These are phyloP conservation scores for Auanema freiburgensis DNA, from an alignment of 2,888 invertebrate genomes.

Conservation along the genomic window DNA sequence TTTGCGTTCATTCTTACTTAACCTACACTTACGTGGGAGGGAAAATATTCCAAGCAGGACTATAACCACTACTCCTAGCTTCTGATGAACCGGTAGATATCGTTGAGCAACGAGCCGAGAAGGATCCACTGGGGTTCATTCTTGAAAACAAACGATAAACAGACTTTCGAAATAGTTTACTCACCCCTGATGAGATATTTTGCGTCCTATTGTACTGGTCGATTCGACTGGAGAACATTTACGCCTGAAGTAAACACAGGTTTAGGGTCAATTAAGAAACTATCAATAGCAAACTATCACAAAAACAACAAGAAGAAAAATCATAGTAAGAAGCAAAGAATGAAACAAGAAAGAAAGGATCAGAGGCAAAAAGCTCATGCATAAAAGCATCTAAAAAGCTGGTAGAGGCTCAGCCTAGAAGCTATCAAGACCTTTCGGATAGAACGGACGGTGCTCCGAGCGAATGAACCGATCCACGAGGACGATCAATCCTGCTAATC, in stretches of 20 bases:
- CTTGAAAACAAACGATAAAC: background rate
- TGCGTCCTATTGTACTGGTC: constrained; percentile 10
- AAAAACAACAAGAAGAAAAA: no score
- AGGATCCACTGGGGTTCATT: background rate
- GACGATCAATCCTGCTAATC: constrained; percentile 35
- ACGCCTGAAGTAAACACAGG: constrained; percentile 7
- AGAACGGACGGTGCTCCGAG: constrained; percentile 22
- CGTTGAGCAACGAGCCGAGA: constrained; percentile 9
- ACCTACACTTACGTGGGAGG: constrained; percentile 14
- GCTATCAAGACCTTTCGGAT: background rate
- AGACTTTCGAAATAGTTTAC: background rate
- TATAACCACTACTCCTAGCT: constrained; percentile 8
- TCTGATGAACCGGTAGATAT: constrained; percentile 4
- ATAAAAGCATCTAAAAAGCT: background rate
- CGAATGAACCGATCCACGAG: constrained; percentile 42
- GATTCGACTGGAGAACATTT: constrained; percentile 17
- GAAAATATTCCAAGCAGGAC: constrained; percentile 22
- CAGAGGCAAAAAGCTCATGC: background rate
- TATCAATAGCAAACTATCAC: background rate
- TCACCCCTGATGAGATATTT: constrained; percentile 4
- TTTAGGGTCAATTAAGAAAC: background rate
- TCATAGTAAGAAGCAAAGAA: background rate
- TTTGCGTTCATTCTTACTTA: background rate
- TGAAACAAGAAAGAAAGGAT: background rate
- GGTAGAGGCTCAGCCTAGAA: background rate